Base-by-base conservation (phyloP, 1,140 invertebrate genomes). In the Venturia canescens region DNA sequence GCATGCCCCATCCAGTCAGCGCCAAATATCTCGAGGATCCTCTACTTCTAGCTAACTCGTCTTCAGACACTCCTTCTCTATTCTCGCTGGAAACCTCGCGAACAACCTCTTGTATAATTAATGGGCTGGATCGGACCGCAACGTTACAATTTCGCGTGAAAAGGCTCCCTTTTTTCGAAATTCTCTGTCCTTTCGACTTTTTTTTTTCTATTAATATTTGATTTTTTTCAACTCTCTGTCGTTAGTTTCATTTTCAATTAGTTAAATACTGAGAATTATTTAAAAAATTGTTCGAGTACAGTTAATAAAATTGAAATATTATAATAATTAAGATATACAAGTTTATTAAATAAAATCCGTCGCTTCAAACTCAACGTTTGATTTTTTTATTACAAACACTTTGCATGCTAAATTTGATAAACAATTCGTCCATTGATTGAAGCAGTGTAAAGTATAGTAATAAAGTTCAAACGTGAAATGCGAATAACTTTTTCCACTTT, bases 1-100 rank as follows among this genome's bases (percentile, higher is more conserved):
- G 21, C 18, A n/a, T 31, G 26, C 29, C n/a, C 29, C 11, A 69
- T 63, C 60, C 23, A 26, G 60, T 27, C 26, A 69, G 66, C 15
- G 66, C 66, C 26, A 69, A 69, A 69, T 31, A 34, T 69, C 66
- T 69, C 71, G 38, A 75, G 71, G 23, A 75, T 18, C 53, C 53
- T 63, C 60, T 6, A 63, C 60, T 48, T 75, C 71, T 57, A 23
- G 44, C 71, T 27, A 53, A 53, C 71, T 57, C 44, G 29, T 18
- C 38, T 27, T 50, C 53, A 27, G 66, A 63, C 21, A 63, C 60
- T 63, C 60, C 60, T 63, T 26, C 60, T 63, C 60, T 63, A 63
- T 63, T 63, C 60, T 63, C 21, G 60, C 53, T 57, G 53, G 11
- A 44, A 57, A 57, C 5, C 53, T 23, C 3, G 53, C 3, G 21